A percentile compares a stretch with the other conserved stretches of the same genome.
These are phyloP conservation scores for Trochalopteron elliotii DNA, from an alignment of 2,113 vertebrate genomes.

Conservation along the genomic window DNA sequence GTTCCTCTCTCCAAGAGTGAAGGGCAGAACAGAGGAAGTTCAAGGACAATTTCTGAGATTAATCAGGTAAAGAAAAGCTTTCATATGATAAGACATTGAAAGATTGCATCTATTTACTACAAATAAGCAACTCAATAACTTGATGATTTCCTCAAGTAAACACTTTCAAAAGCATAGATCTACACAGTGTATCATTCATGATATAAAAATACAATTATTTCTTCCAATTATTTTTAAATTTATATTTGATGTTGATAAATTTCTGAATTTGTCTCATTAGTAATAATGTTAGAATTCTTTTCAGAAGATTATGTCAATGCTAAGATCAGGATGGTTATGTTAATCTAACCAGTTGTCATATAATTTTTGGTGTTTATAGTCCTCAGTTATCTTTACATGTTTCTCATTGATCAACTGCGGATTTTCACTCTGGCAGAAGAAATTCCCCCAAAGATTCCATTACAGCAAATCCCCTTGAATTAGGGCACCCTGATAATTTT, in stretches of 20 bases:
- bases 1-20: background rate
- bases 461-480: background rate
- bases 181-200: no score
- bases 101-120: background rate
- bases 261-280: background rate
- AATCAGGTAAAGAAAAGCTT: background rate
- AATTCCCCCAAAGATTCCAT: background rate
- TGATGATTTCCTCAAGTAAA: background rate
- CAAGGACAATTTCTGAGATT: constrained; percentile 5
- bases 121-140: background rate
- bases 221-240: background rate
- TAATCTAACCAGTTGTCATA: background rate
- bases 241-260: background rate
- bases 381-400: background rate
- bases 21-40: background rate
- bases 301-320: background rate
- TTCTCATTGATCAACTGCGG: background rate
- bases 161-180: background rate
- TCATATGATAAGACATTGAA: background rate
- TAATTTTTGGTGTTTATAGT: background rate
- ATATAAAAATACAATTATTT: background rate
- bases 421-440: background rate
- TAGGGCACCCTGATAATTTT: background rate
- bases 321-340: background rate
- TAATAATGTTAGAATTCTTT: background rate